Conservation (phyloP, 2,113 vertebrate species). For the Melanocharis versteri region DNA sequence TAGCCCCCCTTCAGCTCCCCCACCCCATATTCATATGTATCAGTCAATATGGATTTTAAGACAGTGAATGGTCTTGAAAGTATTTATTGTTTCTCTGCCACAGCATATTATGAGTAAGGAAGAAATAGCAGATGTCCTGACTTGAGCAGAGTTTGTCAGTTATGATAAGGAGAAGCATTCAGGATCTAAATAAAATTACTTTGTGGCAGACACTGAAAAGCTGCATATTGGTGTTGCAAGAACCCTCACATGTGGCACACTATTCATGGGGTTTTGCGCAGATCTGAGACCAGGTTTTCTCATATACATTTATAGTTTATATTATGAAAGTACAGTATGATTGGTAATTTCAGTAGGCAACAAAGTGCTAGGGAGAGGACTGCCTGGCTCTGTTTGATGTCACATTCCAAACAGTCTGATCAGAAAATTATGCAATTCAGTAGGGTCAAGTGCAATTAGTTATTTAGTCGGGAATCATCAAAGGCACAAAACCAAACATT, state of each 20-base stretch:
- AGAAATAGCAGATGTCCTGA: background rate
- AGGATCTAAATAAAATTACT: background rate
- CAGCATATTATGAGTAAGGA: background rate
- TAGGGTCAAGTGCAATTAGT: background rate
- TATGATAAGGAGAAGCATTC: background rate
- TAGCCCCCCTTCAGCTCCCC: background rate
- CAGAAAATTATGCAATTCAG: background rate
- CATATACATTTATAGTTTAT: background rate
- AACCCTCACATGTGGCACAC: background rate
- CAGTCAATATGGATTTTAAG: background rate
- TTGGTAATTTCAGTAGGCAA: background rate
- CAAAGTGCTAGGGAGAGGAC: background rate
- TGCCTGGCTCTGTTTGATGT: background rate
- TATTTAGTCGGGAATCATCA: background rate
- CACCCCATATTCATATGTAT: background rate
- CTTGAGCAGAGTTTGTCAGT: background rate
- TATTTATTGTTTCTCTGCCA: background rate
- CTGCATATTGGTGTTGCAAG: background rate
- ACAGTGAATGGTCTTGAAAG: background rate
- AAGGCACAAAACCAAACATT: background rate
- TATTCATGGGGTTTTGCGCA: background rate
- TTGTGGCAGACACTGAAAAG: background rate
- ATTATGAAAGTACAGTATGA: background rate
- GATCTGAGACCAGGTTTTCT: background rate
- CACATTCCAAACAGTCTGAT: background rate